Evolutionary conservation across 2,797 vertebrate genomes (phyloP).

Genomic region (Benthosema pterotum): DNA sequence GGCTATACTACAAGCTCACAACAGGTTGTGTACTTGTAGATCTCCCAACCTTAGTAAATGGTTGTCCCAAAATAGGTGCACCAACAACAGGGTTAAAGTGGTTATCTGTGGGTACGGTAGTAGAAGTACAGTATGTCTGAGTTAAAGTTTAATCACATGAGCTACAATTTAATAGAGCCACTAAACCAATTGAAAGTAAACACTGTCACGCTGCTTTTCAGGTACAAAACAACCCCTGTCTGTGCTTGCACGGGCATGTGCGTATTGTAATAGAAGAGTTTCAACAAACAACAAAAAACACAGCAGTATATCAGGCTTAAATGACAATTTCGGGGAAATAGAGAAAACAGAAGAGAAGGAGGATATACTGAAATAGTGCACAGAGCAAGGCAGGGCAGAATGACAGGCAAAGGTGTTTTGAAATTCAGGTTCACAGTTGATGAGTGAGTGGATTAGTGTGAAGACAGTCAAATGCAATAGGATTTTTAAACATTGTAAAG

Average conservation of each 20-base stretch:
- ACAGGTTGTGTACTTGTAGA: no score
- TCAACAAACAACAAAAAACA: no score
- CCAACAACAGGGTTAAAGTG: no score
- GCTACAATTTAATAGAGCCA: constrained; percentile 49
- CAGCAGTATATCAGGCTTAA: no score
- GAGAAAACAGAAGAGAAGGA: no score
- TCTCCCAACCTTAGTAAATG: no score
- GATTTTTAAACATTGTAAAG: neutral
- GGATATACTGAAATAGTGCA: no score
- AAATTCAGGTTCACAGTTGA: neutral
- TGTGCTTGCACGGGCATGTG: neutral
- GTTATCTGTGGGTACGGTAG: constrained; percentile 7
- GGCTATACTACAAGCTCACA: no score
- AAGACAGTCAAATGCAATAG: constrained; percentile 3
- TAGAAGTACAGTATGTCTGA: constrained; percentile 15
- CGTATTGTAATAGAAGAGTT: no score
- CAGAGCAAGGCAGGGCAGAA: no score
- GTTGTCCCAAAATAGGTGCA: no score
- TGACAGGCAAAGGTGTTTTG: neutral
- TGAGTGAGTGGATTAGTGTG: constrained; percentile 7
- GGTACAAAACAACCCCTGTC: neutral
- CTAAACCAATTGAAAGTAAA: constrained; percentile 30
- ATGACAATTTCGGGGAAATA: no score
- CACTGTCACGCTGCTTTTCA: constrained; percentile 14
- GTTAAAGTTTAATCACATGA: constrained; percentile 41